A percentile compares a stretch with the other conserved stretches of the same genome.
phyloP scores from a whole-genome alignment of 2,888 invertebrate genomes.

The Eupithecia inturbata region DNA sequence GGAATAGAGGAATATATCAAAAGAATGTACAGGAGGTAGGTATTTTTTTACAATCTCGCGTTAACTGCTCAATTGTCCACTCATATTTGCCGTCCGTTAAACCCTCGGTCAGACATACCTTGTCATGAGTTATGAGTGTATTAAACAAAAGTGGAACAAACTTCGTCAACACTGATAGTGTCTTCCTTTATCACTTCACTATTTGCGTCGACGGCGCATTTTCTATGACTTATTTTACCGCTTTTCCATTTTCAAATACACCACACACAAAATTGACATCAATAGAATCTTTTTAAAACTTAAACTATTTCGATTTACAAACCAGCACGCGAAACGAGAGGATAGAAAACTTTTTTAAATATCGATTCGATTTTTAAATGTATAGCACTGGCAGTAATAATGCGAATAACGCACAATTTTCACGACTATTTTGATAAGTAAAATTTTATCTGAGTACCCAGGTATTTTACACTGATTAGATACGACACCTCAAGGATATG shows the following conservation, averaged over 20 bases:
- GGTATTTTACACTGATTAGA: constrained; percentile 72
- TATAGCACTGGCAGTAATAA: constrained; percentile 46
- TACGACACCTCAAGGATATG: constrained; percentile 72
- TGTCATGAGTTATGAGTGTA: constrained; percentile 56
- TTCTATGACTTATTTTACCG: constrained; percentile 50
- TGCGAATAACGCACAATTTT: constrained; percentile 62
- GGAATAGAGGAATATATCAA: constrained; percentile 6
- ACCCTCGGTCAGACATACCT: constrained; percentile 54
- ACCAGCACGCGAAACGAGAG: constrained; percentile 15
- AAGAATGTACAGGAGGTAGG: neutral
- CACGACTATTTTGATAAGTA: constrained; percentile 71
- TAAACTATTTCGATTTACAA: constrained; percentile 19
- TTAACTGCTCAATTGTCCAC: constrained; percentile 15
- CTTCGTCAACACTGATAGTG: constrained; percentile 72
- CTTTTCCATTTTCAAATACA: constrained; percentile 33
- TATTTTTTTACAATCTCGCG: constrained; percentile 2
- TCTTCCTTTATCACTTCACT: constrained; percentile 64
- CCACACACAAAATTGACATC: constrained; percentile 11
- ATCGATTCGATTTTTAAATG: constrained; percentile 21
- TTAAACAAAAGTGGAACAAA: constrained; percentile 66
- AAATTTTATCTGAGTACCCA: constrained; percentile 76
- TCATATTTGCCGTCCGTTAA: constrained; percentile 38
- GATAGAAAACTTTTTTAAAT: constrained; percentile 8
- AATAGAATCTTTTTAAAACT: constrained; percentile 15
- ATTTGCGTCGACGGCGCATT: constrained; percentile 78